Evolutionary conservation across 2,888 invertebrate species (phyloP).

Genomic region (Polyommatus icarus): DNA sequence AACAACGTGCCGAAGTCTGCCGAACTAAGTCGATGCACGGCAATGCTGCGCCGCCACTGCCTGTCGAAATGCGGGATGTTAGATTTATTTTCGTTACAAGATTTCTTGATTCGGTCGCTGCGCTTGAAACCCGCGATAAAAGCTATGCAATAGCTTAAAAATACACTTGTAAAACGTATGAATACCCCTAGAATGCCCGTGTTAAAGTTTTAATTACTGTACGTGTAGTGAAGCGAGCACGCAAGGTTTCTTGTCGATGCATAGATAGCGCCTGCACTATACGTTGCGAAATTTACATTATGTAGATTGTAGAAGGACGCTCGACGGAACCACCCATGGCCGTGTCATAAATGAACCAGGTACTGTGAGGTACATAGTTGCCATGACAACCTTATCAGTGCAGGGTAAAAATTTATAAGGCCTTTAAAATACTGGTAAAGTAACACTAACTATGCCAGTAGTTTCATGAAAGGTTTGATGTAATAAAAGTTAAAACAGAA

Average conservation of each 20-base stretch:
- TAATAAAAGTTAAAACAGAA: too few relatives aligned
- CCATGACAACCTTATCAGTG: slow-evolving; percentile 12
- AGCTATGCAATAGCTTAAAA: not conserved
- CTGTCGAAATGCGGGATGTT: too few relatives aligned
- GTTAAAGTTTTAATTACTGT: not conserved
- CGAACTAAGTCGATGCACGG: too few relatives aligned
- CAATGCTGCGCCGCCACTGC: too few relatives aligned
- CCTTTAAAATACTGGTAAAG: not conserved
- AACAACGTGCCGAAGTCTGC: too few relatives aligned
- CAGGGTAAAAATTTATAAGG: not conserved
- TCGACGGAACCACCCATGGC: slow-evolving; percentile 10
- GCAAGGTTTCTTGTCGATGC: slow-evolving; percentile 30
- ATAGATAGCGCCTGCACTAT: slow-evolving; percentile 30
- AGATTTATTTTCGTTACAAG: too few relatives aligned
- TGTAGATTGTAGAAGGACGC: slow-evolving; percentile 30
- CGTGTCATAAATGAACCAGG: not conserved
- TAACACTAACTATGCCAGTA: not conserved
- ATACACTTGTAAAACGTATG: not conserved
- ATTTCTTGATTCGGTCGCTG: too few relatives aligned
- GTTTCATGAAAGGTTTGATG: not conserved
- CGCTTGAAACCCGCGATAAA: too few relatives aligned
- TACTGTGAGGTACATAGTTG: not conserved
- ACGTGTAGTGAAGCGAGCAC: not conserved
- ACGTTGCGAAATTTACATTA: slow-evolving; percentile 25
- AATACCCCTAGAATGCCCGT: not conserved